Conservation (phyloP, 92 coral and sea anemone species). For the Palythoa heliodiscus region DNA sequence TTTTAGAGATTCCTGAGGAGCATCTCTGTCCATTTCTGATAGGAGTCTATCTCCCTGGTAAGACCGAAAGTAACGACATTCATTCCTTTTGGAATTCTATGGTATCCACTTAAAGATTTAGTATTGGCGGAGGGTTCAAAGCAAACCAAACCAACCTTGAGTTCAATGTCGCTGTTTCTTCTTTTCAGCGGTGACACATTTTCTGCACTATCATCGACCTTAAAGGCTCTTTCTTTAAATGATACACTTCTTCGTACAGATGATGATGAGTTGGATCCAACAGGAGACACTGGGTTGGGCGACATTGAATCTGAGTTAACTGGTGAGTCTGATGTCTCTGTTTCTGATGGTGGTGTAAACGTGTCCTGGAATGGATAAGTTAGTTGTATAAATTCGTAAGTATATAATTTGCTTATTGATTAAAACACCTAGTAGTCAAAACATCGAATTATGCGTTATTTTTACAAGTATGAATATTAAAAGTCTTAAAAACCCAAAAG, state of each 20-base stretch:
- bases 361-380: conserved; percentile 64
- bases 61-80: too few relatives aligned
- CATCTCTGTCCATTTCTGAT: too few relatives aligned
- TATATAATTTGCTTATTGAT: too few relatives aligned
- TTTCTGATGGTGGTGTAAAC: conserved; percentile 86
- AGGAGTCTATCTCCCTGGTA: too few relatives aligned
- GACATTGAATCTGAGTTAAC: conserved; percentile 66
- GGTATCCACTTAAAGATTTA: neutral
- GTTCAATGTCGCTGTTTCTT: conserved; percentile 90
- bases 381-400: neutral
- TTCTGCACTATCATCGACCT: conserved; percentile 53
- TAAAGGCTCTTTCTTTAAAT: conserved; percentile 73
- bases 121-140: neutral
- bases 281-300: conserved; percentile 38
- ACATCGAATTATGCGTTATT: too few relatives aligned
- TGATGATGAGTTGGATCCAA: conserved; percentile 53
- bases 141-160: conserved; percentile 63
- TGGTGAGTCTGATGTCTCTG: conserved; percentile 91
- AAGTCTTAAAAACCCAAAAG: too few relatives aligned
- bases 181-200: conserved; percentile 47
- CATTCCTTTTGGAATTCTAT: too few relatives aligned
- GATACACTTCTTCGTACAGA: conserved; percentile 90
- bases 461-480: too few relatives aligned
- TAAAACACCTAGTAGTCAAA: too few relatives aligned
- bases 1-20: too few relatives aligned